Base-by-base conservation (phyloP, 1,140 invertebrate genomes). In the Phthorimaea operculella region DNA sequence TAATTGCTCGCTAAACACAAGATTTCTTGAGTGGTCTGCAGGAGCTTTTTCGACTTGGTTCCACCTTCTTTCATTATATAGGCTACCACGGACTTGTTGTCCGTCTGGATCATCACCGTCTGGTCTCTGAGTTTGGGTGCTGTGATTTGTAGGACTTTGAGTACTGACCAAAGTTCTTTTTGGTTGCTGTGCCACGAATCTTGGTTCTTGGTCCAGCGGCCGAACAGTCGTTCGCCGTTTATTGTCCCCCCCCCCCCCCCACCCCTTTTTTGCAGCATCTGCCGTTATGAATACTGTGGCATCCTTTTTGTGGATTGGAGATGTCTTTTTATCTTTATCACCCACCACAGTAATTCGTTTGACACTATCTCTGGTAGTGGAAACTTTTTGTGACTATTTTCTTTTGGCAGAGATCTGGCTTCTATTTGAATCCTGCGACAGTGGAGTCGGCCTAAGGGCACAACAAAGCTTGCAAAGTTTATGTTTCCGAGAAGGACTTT, bases 231-330 rank as follows among this genome's bases (percentile, higher is more conserved):
- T 14, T 10, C 47, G 11, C 12, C 44, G 14, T 45, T 11, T 11
- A n/a, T n/a, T 36, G 34, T 14, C 44, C 14, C 8, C 44, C 8
- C 6, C 14, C 44, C 8, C 44, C 17, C 57, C 57, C 57, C 59
- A 62, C 0, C 63, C 60, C 11, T 57, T 42, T 15, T 60, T 51
- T 15, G 68, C 61, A 10, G 68, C 66, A 55, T 71, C 68, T 21
- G 66, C 64, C 51, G 66, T 56, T 17, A 71, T 34, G 42, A 73
- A 71, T 11, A 61, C 53, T 15, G 54, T 45, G 16, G 62, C 55
- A 10, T 57, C 33, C 5, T 36, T 12, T 10, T 52, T 44, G 45
- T 62, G 62, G 1, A 71, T 62, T 4, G 17, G 11, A 10, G 51
- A 36, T 14, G 21, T 33, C 33, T 52, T 51, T 11, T 47, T 8